Conservation (phyloP, 2,797 vertebrate genomes). For the Melanotaenia maccullochi region DNA sequence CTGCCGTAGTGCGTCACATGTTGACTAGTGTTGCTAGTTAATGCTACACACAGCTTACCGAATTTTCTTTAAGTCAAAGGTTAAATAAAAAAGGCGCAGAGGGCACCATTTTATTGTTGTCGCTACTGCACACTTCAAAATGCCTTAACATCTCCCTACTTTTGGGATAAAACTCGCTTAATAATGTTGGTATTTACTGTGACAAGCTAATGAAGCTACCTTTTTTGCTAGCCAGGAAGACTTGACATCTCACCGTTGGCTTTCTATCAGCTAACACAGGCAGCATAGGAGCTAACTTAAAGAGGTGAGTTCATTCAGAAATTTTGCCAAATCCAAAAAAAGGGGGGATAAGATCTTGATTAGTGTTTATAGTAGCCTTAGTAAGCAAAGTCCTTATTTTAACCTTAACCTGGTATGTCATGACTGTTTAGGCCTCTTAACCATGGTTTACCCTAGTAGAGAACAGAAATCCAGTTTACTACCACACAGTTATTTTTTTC, state of each 20-base stretch:
- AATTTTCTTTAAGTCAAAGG: conserved; percentile 25
- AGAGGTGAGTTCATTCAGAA: conserved; percentile 63
- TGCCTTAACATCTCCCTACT: background rate
- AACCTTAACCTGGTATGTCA: background rate
- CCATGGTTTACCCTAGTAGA: background rate
- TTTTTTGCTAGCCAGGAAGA: conserved; percentile 55
- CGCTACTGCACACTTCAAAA: background rate
- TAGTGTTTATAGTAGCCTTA: too few species aligned
- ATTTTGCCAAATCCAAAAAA: background rate
- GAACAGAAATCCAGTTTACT: background rate
- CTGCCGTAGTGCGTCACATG: conserved; percentile 80
- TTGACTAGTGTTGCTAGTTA: conserved; percentile 53
- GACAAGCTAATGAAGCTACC: conserved; percentile 64
- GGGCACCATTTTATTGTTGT: background rate
- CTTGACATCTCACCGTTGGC: conserved; percentile 64
- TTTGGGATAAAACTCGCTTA: conserved; percentile 7
- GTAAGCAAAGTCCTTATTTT: background rate
- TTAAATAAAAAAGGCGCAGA: background rate
- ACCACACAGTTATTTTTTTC: background rate
- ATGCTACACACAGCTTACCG: conserved; percentile 54
- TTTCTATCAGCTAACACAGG: conserved; percentile 58
- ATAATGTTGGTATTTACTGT: conserved; percentile 27
- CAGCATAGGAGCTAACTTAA: conserved; percentile 58
- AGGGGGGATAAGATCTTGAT: background rate
- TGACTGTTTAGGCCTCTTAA: conserved; percentile 28